These are phyloP conservation scores for Centropus unirufus DNA, from an alignment of 2,113 vertebrate genomes.

Conservation along the genomic window DNA sequence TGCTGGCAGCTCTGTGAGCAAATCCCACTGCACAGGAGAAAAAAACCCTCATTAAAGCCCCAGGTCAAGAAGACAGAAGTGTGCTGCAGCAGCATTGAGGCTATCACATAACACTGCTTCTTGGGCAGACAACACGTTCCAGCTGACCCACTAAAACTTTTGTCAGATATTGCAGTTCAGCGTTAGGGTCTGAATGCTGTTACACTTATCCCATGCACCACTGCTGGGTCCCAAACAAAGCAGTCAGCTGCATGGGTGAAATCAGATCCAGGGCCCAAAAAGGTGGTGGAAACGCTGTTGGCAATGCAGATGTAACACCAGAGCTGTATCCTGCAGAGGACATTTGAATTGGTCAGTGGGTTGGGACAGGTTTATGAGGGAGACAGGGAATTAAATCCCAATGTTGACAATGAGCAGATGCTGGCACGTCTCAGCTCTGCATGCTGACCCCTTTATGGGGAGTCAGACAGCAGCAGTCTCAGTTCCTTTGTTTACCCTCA, in stretches of 20 bases:
- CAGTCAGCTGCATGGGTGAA: neutral
- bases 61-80: rapidly evolving
- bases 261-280: neutral
- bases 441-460: neutral
- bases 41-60: neutral
- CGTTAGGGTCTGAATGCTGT: neutral
- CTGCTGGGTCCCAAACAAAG: neutral
- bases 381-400: neutral
- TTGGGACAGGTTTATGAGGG: neutral
- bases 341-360: neutral
- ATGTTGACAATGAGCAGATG: neutral
- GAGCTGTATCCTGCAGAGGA: neutral
- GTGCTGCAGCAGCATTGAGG: neutral
- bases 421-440: neutral
- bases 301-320: neutral
- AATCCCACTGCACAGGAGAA: neutral
- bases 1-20: rapidly evolving
- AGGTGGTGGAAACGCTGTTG: neutral
- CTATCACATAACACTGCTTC: neutral
- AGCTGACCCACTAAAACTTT: neutral
- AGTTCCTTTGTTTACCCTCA: neutral
- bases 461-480: neutral
- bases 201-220: rapidly evolving
- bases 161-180: neutral
- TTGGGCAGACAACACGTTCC: neutral